phyloP scores from a whole-genome alignment of 2,797 vertebrate species.

The Echiichthys vipera region DNA sequence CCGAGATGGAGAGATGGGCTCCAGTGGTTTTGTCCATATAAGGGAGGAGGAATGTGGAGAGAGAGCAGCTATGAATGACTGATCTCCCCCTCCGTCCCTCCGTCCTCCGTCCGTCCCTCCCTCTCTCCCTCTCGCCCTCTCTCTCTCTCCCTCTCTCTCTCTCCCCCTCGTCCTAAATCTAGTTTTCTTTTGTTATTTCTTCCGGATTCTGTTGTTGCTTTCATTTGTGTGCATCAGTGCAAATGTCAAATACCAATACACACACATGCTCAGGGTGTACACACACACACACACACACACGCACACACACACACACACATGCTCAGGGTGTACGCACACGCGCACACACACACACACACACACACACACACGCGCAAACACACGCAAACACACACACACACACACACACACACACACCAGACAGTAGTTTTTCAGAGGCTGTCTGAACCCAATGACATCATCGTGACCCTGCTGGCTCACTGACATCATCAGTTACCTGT shows the following conservation, averaged over 20 bases:
- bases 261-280: not conserved
- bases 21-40: constrained; percentile 84
- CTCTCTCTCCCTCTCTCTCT: constrained; percentile 47
- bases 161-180: constrained; percentile 25
- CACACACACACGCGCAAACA: not conserved
- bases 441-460: constrained; percentile 55
- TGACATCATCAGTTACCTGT: constrained; percentile 33
- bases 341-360: not conserved
- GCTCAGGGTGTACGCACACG: too few relatives aligned
- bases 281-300: constrained; percentile 24
- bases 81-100: constrained; percentile 56
- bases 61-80: constrained; percentile 78
- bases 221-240: not conserved
- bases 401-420: constrained; percentile 23
- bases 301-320: constrained; percentile 28
- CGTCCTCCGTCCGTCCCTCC: constrained; percentile 26
- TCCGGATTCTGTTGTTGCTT: constrained; percentile 19
- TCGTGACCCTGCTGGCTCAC: constrained; percentile 19
- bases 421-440: constrained; percentile 16
- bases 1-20: constrained; percentile 59
- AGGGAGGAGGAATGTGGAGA: constrained; percentile 83
- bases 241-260: constrained; percentile 9
- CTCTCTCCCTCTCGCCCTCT: too few relatives aligned
- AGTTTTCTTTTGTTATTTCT: constrained; percentile 29
- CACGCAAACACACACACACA: constrained; percentile 23